phyloP scores from a whole-genome alignment of 2,888 invertebrate species.

The Caenorhabditis sp. region DNA sequence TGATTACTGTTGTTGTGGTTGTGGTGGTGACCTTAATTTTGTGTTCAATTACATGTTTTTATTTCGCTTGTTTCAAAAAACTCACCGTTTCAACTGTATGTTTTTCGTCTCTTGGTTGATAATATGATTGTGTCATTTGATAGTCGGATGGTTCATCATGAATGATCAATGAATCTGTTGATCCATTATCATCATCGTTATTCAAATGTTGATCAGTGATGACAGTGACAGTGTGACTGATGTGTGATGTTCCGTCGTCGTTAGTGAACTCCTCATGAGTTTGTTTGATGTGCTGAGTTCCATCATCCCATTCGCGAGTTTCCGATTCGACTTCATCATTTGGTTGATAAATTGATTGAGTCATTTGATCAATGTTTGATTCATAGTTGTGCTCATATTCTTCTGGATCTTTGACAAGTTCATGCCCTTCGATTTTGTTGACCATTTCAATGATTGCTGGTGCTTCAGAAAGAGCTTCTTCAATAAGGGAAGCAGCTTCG shows the following conservation, averaged over 20 bases:
- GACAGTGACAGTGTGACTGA: constrained; percentile 11
- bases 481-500: constrained; percentile 13
- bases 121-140: constrained; percentile 33
- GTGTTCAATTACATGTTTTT: not conserved
- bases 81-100: constrained; percentile 1
- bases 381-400: not conserved
- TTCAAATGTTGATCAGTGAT: constrained; percentile 4
- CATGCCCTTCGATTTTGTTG: constrained; percentile 12
- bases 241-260: constrained; percentile 8
- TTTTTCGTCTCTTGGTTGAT: constrained; percentile 21
- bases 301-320: constrained; percentile 12
- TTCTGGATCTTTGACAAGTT: constrained; percentile 3
- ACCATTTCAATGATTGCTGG: constrained; percentile 24
- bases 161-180: constrained; percentile 42
- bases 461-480: constrained; percentile 15
- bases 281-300: constrained; percentile 12
- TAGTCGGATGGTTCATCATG: constrained; percentile 23
- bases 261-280: constrained; percentile 6
- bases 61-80: not conserved
- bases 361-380: not conserved
- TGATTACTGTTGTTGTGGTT: constrained; percentile 23
- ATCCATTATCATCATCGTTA: constrained; percentile 18
- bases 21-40: constrained; percentile 30
- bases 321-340: not conserved
- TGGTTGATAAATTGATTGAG: constrained; percentile 18